Evolutionary conservation across 1,140 invertebrate genomes (phyloP), one percentile per base, ranked within the genome.

Genomic region (Drosophila oshimai): DNA sequence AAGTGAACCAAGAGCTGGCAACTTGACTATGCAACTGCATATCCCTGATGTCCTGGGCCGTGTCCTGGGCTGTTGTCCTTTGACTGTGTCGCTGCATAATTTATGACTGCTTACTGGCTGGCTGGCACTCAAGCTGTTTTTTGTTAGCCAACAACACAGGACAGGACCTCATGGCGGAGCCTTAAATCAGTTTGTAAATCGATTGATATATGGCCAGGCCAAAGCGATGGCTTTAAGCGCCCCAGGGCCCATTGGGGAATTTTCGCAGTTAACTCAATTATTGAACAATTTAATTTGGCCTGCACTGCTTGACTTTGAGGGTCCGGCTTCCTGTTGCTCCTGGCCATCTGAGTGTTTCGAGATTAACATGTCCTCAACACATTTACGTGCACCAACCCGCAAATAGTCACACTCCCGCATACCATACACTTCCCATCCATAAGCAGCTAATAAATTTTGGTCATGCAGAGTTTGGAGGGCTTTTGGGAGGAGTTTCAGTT

Each of bases 1-100:
- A 12, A 33, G 33, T 39, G 34, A 33, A 24, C n/a, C n/a, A n/a
- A 39, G 41, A 45, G 22, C 24, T 53, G 50, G 50, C 47, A 69
- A 64, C 71, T 72, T 80, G 71, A 54, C 51, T 73, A 31, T 73
- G 69, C 53, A 77, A 49, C 62, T 79, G 79, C 74, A 68, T 54
- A 50, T 74, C 55, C 51, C 58, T 83, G 55, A 54, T 37, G 51
- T 51, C 29, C 20, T n/a, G 60, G 22, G 47, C 51, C 22, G 15
- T 46, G 50, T 70, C 47, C 71, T 80, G 42, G 58, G 12, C 46
- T 45, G 71, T 75, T 86, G 80, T 86, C 81, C 75, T 86, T 87
- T 79, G 80, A 76, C 80, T 80, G 68, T 86, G 75, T 86, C 81
- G 72, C 80, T 86, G 81, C 81, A 86, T 86, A 86, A 86, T 86